These are phyloP conservation scores for Coracopsis vasa DNA, from an alignment of 2,113 vertebrate genomes.

Conservation along the genomic window DNA sequence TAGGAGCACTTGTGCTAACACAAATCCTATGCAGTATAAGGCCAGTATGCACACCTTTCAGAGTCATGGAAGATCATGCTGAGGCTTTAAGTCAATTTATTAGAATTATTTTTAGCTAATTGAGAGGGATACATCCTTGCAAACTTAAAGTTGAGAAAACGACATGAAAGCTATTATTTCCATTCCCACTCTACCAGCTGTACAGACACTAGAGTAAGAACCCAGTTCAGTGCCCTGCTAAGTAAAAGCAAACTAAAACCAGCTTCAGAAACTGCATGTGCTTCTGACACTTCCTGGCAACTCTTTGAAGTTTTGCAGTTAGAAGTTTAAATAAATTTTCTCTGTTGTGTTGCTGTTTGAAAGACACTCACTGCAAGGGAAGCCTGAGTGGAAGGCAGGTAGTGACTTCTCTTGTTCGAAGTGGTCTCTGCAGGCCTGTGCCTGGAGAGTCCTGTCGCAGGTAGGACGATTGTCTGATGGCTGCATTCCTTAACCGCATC, in stretches of 20 bases:
- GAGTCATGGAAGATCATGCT: neutral
- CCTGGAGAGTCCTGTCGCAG: neutral
- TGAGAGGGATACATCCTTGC: neutral
- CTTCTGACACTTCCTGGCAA: neutral
- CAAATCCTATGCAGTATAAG: neutral
- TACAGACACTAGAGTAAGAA: neutral
- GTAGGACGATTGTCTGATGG: neutral
- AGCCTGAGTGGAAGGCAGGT: neutral
- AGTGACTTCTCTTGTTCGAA: neutral
- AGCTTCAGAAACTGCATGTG: neutral
- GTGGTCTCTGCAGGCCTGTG: neutral
- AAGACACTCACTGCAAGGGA: neutral
- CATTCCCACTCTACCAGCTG: neutral
- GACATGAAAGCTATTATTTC: neutral
- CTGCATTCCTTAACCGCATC: neutral
- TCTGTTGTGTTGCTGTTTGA: neutral
- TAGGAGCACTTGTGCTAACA: accelerated
- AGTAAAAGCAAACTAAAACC: neutral
- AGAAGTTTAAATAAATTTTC: slow-evolving; percentile 1
- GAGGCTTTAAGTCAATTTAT: neutral
- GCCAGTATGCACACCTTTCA: neutral
- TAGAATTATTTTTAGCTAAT: neutral
- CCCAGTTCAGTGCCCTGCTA: neutral
- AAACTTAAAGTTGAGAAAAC: neutral
- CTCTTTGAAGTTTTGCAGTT: neutral